phyloP scores from a whole-genome alignment of 2,113 vertebrate genomes.

The Hyaena hyaena region DNA sequence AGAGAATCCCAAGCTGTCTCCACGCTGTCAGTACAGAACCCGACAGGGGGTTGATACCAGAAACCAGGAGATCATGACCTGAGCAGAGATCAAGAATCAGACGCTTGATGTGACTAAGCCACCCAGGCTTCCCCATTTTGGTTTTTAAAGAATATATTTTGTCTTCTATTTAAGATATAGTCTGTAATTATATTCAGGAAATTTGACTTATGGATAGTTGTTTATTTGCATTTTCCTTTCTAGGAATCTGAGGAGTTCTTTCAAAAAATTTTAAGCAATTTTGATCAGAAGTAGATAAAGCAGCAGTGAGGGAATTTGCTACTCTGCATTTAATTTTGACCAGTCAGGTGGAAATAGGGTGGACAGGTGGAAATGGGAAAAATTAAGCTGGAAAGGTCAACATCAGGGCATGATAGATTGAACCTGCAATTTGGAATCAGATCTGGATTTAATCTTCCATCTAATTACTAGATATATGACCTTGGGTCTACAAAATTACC shows the following conservation, averaged over 20 bases:
- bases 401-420: not conserved
- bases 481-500: not conserved
- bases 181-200: not conserved
- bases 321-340: not conserved
- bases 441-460: not conserved
- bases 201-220: not conserved
- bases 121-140: not conserved
- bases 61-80: too few species aligned
- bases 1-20: too few species aligned
- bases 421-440: not conserved
- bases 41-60: too few species aligned
- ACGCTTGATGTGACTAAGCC: too few species aligned
- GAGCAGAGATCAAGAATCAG: too few species aligned
- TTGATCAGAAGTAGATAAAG: not conserved
- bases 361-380: not conserved
- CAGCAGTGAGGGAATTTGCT: not conserved
- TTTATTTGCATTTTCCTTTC: conserved; percentile 46
- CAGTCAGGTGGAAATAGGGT: not conserved
- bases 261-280: not conserved
- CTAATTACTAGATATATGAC: not conserved
- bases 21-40: too few species aligned
- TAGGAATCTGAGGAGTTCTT: not conserved
- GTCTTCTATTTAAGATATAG: conserved; percentile 7
- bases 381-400: not conserved
- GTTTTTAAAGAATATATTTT: conserved; percentile 12